Evolutionary conservation across 2,797 vertebrate genomes (phyloP).

Genomic region (Coluber constrictor): DNA sequence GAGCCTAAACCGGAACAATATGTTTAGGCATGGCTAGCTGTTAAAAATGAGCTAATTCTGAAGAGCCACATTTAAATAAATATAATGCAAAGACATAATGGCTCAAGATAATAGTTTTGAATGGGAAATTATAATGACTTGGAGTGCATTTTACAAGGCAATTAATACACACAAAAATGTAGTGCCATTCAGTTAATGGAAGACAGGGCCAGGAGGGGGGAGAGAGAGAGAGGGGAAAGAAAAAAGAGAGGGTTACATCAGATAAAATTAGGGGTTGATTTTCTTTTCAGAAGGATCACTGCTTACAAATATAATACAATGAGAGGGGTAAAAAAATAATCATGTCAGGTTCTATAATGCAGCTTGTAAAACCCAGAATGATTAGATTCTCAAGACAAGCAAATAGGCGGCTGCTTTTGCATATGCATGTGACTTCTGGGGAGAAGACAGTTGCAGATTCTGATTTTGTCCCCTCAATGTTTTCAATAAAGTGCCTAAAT

Average conservation of each 20-base stretch:
- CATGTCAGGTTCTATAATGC: conserved; percentile 72
- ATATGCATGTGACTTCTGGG: conserved; percentile 71
- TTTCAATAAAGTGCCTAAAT: conserved; percentile 43
- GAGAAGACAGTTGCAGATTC: conserved; percentile 54
- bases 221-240: conserved; percentile 37
- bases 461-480: conserved; percentile 29
- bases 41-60: conserved; percentile 78
- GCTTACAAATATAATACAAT: conserved; percentile 76
- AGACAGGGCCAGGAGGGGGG: conserved; percentile 20
- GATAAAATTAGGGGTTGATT: conserved; percentile 78
- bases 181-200: conserved; percentile 56
- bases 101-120: conserved; percentile 78
- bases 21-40: conserved; percentile 74
- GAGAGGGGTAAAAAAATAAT: conserved; percentile 65
- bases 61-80: conserved; percentile 78
- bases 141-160: conserved; percentile 72
- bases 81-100: conserved; percentile 78
- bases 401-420: conserved; percentile 73
- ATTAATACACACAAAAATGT: conserved; percentile 74
- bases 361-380: conserved; percentile 72
- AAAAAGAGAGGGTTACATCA: conserved; percentile 57
- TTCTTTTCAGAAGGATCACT: conserved; percentile 73
- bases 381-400: conserved; percentile 75
- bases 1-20: conserved; percentile 66
- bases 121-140: conserved; percentile 78